phyloP scores from a whole-genome alignment of 2,888 invertebrate species.

The Cerastoderma edule region DNA sequence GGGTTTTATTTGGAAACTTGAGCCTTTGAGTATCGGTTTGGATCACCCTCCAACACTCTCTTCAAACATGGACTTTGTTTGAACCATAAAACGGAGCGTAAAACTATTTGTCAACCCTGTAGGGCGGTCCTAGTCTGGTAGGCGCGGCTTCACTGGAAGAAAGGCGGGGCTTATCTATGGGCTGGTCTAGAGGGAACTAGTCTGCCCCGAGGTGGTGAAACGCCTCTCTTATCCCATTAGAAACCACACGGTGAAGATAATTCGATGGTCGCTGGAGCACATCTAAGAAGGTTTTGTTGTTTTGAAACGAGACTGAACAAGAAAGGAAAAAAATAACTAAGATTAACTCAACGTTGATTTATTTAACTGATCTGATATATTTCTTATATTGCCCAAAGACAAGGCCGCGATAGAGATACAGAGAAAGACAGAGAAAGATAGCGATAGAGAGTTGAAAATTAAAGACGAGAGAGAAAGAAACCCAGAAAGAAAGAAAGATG shows the following conservation, averaged over 20 bases:
- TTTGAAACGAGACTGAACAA: constrained; percentile 17
- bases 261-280: constrained; percentile 15
- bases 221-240: constrained; percentile 16
- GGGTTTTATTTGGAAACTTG: constrained; percentile 22
- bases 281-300: constrained; percentile 8
- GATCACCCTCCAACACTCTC: constrained; percentile 1
- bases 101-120: constrained; percentile 1
- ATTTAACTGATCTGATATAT: not conserved
- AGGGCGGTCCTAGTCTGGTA: constrained; percentile 15
- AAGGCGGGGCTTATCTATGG: not conserved
- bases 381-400: not conserved
- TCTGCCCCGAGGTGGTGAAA: constrained; percentile 22
- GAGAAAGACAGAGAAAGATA: not conserved
- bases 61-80: constrained; percentile 8
- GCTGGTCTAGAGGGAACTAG: not conserved
- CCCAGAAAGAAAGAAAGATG: too few species aligned
- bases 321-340: constrained; percentile 1
- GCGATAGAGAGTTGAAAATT: not conserved
- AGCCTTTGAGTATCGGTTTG: constrained; percentile 13
- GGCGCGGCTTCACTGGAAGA: not conserved
- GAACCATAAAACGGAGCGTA: not conserved
- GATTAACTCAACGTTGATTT: not conserved
- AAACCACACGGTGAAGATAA: constrained; percentile 26
- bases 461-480: not conserved
- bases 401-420: not conserved